A percentile compares a stretch with the other conserved stretches of the same genome.
phyloP scores from a whole-genome alignment of 2,797 vertebrate species.

The Gallirallus australis region DNA sequence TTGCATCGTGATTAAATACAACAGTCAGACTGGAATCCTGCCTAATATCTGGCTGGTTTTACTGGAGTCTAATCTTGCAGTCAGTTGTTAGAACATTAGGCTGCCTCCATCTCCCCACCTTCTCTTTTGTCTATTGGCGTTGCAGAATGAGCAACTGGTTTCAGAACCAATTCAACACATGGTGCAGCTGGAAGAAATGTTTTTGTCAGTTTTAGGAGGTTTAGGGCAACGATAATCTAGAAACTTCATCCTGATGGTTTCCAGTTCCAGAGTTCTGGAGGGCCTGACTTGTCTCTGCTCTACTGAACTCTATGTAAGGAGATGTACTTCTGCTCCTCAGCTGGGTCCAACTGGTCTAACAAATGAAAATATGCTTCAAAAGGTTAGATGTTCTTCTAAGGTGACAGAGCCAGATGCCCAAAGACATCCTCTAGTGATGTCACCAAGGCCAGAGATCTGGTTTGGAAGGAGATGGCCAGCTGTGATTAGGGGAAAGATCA shows the following conservation, averaged over 20 bases:
- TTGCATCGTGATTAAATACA: neutral
- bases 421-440: neutral
- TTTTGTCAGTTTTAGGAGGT: neutral
- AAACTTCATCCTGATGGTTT: neutral
- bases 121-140: neutral
- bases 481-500: neutral
- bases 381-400: neutral
- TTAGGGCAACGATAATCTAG: neutral
- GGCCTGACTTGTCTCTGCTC: neutral
- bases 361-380: neutral
- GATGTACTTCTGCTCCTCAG: neutral
- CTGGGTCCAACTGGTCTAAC: neutral
- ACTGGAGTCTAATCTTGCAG: neutral
- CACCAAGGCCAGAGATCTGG: neutral
- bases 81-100: neutral
- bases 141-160: neutral
- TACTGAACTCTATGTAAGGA: neutral
- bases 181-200: neutral
- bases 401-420: neutral
- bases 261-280: neutral
- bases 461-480: neutral
- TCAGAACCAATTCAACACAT: neutral
- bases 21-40: neutral
- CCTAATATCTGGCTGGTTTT: neutral
- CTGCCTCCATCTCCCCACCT: no score